Percentiles rank a stretch among this genome's conserved stretches.
Conservation (phyloP, 2,113 vertebrate species). For the Pseudois nayaur region DNA sequence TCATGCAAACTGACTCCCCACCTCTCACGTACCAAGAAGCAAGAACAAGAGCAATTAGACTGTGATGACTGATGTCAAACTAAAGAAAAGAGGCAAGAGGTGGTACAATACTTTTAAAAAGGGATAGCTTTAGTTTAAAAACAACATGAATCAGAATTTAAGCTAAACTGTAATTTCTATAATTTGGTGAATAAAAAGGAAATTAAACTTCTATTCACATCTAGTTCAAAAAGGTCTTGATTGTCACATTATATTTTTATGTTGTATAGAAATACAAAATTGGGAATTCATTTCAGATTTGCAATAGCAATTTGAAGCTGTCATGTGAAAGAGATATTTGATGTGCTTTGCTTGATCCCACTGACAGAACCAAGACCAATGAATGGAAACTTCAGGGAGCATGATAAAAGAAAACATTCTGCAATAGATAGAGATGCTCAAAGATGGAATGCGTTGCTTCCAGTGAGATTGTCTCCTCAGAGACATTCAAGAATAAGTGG, state of each 20-base stretch:
- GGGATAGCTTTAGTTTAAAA: slow-evolving; percentile 18
- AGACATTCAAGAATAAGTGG: neutral
- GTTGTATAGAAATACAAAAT: slow-evolving; percentile 29
- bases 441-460: neutral
- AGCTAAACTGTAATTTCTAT: slow-evolving; percentile 46
- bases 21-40: neutral
- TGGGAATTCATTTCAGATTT: slow-evolving; percentile 32
- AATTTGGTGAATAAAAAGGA: slow-evolving; percentile 57
- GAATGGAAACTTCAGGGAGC: neutral
- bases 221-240: slow-evolving; percentile 46
- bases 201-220: slow-evolving; percentile 56
- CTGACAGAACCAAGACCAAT: neutral
- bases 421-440: neutral
- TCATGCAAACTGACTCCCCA: slow-evolving; percentile 29
- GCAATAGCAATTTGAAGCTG: neutral
- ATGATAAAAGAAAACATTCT: neutral
- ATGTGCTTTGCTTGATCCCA: neutral
- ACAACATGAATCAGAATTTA: slow-evolving; percentile 19
- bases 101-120: neutral
- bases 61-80: neutral
- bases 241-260: slow-evolving; percentile 34
- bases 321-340: neutral
- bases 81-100: neutral
- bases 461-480: neutral
- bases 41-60: slow-evolving; percentile 15